phyloP scores from a whole-genome alignment of 2,113 vertebrate genomes.

The Corydoras sp. region DNA sequence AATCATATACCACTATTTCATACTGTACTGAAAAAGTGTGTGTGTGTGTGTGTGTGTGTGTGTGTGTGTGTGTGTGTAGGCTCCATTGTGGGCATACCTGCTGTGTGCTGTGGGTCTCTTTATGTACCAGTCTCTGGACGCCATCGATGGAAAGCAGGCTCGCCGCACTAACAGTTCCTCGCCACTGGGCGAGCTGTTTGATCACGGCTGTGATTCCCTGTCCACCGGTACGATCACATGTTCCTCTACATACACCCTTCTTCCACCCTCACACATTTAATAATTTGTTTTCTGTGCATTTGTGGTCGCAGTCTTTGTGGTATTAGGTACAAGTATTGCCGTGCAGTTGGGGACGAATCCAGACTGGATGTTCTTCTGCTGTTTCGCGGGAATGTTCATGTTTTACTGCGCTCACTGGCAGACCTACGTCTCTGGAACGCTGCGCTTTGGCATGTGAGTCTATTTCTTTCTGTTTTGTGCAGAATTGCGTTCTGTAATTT shows the following conservation, averaged over 20 bases:
- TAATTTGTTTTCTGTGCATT: slow-evolving; percentile 7
- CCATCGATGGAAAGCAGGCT: slow-evolving; percentile 97
- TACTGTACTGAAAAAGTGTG: neutral
- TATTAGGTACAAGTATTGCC: slow-evolving; percentile 93
- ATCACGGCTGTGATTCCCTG: slow-evolving; percentile 96
- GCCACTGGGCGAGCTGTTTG: slow-evolving; percentile 94
- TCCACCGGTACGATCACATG: slow-evolving; percentile 76
- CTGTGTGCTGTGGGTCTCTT: slow-evolving; percentile 91
- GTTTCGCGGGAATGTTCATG: slow-evolving; percentile 97
- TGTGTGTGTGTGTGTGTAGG: slow-evolving; percentile 61
- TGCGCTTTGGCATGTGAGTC: slow-evolving; percentile 98
- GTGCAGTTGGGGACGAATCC: slow-evolving; percentile 95
- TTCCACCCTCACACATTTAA: neutral
- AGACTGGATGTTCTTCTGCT: slow-evolving; percentile 99
- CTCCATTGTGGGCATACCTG: slow-evolving; percentile 92
- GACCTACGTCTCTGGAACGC: slow-evolving; percentile 93
- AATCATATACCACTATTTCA: too few relatives aligned
- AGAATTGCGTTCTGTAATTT: too few relatives aligned
- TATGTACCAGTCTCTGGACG: slow-evolving; percentile 95
- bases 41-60: neutral
- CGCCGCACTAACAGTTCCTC: slow-evolving; percentile 95
- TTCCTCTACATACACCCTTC: too few relatives aligned
- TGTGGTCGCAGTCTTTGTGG: slow-evolving; percentile 84
- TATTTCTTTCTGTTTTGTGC: neutral
- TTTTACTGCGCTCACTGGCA: slow-evolving; percentile 99